Evolutionary conservation across 2,888 invertebrate species (phyloP).

Genomic region (Agrotis segetum): DNA sequence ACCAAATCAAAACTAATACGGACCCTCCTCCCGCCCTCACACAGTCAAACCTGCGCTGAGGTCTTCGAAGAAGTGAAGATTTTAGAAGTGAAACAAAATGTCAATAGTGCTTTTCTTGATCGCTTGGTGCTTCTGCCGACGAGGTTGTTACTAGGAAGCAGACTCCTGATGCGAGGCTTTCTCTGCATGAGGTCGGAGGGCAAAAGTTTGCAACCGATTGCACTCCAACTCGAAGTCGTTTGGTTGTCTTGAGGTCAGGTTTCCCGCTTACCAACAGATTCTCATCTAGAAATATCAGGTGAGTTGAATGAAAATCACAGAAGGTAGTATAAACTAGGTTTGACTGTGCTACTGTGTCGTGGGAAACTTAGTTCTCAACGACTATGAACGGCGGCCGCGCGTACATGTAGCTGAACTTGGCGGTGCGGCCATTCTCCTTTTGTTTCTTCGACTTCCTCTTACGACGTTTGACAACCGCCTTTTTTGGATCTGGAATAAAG

Average conservation of each 20-base stretch:
- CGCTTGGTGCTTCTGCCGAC: slow-evolving; percentile 12
- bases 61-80: slow-evolving; percentile 3
- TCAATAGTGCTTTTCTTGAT: background rate
- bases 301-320: slow-evolving; percentile 1
- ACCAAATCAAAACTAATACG: background rate
- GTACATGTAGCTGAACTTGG: slow-evolving; percentile 14
- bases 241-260: slow-evolving; percentile 16
- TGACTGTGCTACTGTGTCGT: slow-evolving; percentile 32
- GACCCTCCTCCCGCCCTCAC: slow-evolving; percentile 10
- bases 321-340: slow-evolving; percentile 7
- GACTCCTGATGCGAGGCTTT: background rate
- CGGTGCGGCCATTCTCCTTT: slow-evolving; percentile 32
- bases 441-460: slow-evolving; percentile 21
- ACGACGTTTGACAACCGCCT: slow-evolving; percentile 25
- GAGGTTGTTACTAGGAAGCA: slow-evolving; percentile 14
- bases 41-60: slow-evolving; percentile 38
- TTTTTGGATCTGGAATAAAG: slow-evolving; percentile 31
- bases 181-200: background rate
- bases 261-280: slow-evolving; percentile 1
- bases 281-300: slow-evolving; percentile 3
- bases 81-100: slow-evolving; percentile 1
- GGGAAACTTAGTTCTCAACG: slow-evolving; percentile 45
- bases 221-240: background rate
- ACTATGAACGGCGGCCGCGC: slow-evolving; percentile 42
- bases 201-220: background rate